Evolutionary conservation across 2,113 vertebrate genomes (phyloP).

Genomic region (Sceloporus undulatus): DNA sequence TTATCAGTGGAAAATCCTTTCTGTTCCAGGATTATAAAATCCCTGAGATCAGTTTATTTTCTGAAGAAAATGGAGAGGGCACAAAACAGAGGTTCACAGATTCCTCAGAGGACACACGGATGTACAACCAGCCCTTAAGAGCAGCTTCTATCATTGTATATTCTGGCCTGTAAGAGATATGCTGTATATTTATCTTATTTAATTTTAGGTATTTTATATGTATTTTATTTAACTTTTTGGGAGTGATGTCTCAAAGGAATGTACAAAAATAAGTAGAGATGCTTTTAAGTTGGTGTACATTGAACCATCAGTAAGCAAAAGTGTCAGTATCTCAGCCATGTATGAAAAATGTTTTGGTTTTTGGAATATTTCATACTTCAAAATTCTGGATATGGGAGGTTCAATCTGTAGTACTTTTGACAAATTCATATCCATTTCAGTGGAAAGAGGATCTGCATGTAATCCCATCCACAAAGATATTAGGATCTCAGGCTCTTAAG

Average conservation of each 20-base stretch:
- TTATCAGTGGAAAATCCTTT: neutral
- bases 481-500: neutral
- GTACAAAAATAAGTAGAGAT: too few relatives aligned
- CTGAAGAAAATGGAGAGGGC: conserved; percentile 87
- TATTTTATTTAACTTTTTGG: too few relatives aligned
- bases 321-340: too few relatives aligned
- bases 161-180: conserved; percentile 88
- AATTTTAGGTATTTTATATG: neutral
- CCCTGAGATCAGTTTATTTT: conserved; percentile 90
- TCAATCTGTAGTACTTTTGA: neutral
- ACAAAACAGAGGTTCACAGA: conserved; percentile 83
- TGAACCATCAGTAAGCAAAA: too few relatives aligned
- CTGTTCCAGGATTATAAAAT: conserved; percentile 85
- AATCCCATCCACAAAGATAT: neutral
- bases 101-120: conserved; percentile 84
- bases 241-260: too few relatives aligned
- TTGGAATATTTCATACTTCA: too few relatives aligned
- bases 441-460: neutral
- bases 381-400: too few relatives aligned
- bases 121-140: conserved; percentile 81
- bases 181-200: neutral
- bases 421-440: neutral
- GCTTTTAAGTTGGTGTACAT: too few relatives aligned
- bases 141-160: conserved; percentile 91
- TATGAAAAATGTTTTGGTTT: too few relatives aligned